Conservation (phyloP, 2,888 invertebrate species). For the Oligia fasciuncula region DNA sequence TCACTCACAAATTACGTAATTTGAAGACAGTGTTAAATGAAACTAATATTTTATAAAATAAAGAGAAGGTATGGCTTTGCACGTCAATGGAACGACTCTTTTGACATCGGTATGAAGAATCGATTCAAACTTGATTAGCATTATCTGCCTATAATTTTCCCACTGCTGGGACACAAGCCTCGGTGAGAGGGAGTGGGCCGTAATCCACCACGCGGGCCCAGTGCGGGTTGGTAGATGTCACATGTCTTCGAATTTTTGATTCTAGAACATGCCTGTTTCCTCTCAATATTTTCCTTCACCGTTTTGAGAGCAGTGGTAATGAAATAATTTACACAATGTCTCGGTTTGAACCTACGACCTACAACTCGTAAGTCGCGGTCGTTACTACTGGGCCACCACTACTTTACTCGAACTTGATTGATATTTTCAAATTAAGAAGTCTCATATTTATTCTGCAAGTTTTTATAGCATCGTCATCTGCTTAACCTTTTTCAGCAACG, state of each 20-base stretch:
- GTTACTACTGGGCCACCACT: not conserved
- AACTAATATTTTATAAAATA: conserved; percentile 1
- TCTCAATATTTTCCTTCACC: not conserved
- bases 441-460: not conserved
- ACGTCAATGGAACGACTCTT: not conserved
- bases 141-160: not conserved
- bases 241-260: not conserved
- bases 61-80: not conserved
- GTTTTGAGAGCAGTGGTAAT: not conserved
- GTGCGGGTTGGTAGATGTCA: not conserved
- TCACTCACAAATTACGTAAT: conserved; percentile 13
- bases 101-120: not conserved
- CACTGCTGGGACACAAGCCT: not conserved
- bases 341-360: not conserved
- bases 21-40: not conserved
- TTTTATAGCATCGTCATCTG: not conserved
- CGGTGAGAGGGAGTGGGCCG: not conserved
- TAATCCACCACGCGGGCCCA: not conserved
- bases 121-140: not conserved
- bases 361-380: not conserved
- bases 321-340: not conserved
- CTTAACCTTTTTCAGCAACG: not conserved
- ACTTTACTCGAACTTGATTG: not conserved
- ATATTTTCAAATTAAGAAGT: not conserved
- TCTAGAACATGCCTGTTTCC: not conserved